phyloP scores from a whole-genome alignment of 30 jellyfish, hydroid and myxozoan genomes.

The Nemopilema nomurai region DNA sequence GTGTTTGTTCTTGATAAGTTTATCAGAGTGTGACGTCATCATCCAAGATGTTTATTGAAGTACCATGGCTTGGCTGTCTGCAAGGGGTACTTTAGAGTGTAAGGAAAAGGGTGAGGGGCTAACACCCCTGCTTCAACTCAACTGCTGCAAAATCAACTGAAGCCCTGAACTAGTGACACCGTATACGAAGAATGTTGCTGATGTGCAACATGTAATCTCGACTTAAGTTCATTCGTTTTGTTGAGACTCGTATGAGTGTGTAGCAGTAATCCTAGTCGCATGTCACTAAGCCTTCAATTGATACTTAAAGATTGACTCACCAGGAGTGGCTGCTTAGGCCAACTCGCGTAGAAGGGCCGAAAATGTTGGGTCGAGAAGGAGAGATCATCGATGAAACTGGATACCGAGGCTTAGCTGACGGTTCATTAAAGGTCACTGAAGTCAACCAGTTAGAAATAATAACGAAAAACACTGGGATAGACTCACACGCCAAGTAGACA shows the following conservation, averaged over 20 bases:
- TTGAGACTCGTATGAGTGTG: neutral
- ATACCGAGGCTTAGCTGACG: neutral
- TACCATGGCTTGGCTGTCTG: no score
- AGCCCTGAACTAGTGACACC: no score
- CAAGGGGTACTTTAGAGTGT: no score
- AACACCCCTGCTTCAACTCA: no score
- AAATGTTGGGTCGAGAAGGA: neutral
- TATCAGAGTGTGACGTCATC: no score
- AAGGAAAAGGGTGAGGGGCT: no score
- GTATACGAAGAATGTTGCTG: neutral
- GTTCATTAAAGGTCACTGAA: neutral
- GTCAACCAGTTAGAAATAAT: no score
- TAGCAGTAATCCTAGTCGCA: conserved; percentile 1
- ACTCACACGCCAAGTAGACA: no score
- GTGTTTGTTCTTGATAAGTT: no score
- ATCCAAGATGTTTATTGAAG: no score
- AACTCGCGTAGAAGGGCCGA: neutral
- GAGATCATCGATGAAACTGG: neutral
- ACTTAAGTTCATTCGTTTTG: neutral
- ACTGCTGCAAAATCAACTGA: no score
- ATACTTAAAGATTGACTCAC: neutral
- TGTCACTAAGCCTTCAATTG: conserved; percentile 3
- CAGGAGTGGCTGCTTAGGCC: neutral
- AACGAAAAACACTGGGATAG: no score
- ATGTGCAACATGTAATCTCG: neutral